Conservation (phyloP, 2,113 vertebrate species). For the Lasiurus cinereus region DNA sequence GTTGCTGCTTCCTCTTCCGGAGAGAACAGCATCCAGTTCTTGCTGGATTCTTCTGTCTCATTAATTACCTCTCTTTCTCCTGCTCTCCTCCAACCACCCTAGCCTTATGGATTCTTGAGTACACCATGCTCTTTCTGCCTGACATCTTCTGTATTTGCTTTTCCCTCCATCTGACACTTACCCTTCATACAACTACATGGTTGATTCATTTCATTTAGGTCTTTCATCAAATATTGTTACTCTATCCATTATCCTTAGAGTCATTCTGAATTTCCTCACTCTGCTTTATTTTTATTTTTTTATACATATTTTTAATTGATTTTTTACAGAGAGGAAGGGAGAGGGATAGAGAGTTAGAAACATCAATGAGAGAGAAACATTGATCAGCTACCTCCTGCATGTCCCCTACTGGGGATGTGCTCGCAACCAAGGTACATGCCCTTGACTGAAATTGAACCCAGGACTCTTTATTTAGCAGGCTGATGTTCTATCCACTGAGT, state of each 20-base stretch:
- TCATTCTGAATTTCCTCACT: neutral
- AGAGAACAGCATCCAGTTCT: neutral
- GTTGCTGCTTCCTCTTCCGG: neutral
- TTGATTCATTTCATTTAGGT: neutral
- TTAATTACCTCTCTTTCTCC: neutral
- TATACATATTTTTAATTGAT: too few relatives aligned
- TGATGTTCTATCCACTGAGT: too few relatives aligned
- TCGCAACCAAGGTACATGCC: too few relatives aligned
- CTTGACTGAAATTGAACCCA: too few relatives aligned
- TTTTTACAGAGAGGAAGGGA: too few relatives aligned
- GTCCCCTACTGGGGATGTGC: too few relatives aligned
- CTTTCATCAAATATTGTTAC: neutral
- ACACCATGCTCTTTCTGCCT: neutral
- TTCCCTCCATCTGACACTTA: neutral
- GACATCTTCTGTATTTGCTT: neutral
- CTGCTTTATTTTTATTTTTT: neutral
- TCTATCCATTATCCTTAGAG: neutral
- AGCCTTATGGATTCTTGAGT: neutral
- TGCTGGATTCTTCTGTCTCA: neutral
- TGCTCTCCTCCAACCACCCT: neutral
- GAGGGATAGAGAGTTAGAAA: too few relatives aligned
- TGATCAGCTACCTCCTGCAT: too few relatives aligned
- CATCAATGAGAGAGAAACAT: too few relatives aligned
- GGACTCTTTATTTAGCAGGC: too few relatives aligned
- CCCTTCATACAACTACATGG: neutral